phyloP scores from a whole-genome alignment of 2,888 invertebrate genomes.

The Drosophila buzzatii region DNA sequence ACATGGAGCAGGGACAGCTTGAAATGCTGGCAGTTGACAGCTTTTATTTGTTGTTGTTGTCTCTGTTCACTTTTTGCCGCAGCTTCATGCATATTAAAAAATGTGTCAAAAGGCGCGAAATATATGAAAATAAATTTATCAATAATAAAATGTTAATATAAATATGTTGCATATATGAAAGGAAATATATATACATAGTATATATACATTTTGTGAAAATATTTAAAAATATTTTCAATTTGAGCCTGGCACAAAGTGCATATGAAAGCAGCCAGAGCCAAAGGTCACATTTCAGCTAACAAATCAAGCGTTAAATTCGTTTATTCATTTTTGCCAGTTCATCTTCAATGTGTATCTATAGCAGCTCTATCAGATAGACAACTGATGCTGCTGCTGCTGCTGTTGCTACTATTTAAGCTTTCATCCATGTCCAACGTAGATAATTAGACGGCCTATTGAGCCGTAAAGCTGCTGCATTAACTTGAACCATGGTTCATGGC shows the following conservation, averaged over 20 bases:
- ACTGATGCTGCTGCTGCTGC: conserved; percentile 17
- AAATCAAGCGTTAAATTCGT: conserved; percentile 76
- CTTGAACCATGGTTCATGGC: conserved; percentile 6
- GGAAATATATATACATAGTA: background rate
- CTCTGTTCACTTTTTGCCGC: conserved; percentile 19
- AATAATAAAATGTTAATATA: conserved; percentile 3
- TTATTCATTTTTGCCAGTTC: conserved; percentile 71
- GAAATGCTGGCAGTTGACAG: conserved; percentile 49
- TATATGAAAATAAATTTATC: conserved; percentile 4
- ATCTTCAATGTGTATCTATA: conserved; percentile 50
- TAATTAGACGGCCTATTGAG: conserved; percentile 73
- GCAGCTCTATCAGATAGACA: background rate
- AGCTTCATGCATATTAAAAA: conserved; percentile 51
- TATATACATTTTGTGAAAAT: background rate
- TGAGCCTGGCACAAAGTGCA: background rate
- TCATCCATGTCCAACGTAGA: conserved; percentile 40
- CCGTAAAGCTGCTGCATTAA: conserved; percentile 59
- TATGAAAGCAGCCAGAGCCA: conserved; percentile 10
- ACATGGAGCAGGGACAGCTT: conserved; percentile 22
- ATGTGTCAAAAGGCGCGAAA: conserved; percentile 28
- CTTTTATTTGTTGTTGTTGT: conserved; percentile 23
- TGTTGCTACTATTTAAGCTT: conserved; percentile 22
- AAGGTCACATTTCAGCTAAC: conserved; percentile 25
- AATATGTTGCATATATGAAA: background rate
- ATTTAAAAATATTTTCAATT: conserved; percentile 1